These are phyloP conservation scores for Pilophorus perplexus DNA, from an alignment of 2,888 invertebrate genomes.

Conservation along the genomic window DNA sequence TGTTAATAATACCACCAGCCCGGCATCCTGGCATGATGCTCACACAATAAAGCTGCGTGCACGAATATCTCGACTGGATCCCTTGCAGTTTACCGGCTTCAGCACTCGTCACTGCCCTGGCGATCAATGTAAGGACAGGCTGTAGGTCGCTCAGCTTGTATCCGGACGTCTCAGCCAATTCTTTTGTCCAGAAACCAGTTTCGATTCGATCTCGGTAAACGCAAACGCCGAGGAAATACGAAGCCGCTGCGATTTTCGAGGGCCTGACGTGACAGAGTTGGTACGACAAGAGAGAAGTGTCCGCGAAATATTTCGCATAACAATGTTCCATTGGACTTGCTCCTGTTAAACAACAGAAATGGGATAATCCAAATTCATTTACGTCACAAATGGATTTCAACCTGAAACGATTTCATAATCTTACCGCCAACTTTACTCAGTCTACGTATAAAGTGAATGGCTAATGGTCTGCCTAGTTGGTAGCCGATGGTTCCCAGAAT, in stretches of 20 bases:
- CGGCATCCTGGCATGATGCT: constrained; percentile 64
- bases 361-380: not conserved
- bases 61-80: constrained; percentile 66
- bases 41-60: constrained; percentile 62
- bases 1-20: constrained; percentile 42
- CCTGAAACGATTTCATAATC: not conserved
- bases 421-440: constrained; percentile 58
- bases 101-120: constrained; percentile 66
- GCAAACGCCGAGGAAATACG: constrained; percentile 71
- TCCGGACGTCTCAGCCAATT: constrained; percentile 71
- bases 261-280: constrained; percentile 73
- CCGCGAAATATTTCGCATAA: constrained; percentile 87
- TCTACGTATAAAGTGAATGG: constrained; percentile 85
- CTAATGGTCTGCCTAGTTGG: constrained; percentile 79
- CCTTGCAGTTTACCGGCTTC: constrained; percentile 64
- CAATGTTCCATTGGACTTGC: constrained; percentile 68
- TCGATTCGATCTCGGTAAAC: constrained; percentile 53
- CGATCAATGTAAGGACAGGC: constrained; percentile 67
- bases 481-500: constrained; percentile 76
- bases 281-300: constrained; percentile 78
- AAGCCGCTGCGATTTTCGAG: constrained; percentile 79
- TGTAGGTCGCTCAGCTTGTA: constrained; percentile 68
- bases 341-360: constrained; percentile 49
- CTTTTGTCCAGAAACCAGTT: constrained; percentile 68
- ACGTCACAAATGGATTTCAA: too few species aligned